Evolutionary conservation across 2,888 invertebrate genomes (phyloP).

Genomic region (Tinea pellionella): DNA sequence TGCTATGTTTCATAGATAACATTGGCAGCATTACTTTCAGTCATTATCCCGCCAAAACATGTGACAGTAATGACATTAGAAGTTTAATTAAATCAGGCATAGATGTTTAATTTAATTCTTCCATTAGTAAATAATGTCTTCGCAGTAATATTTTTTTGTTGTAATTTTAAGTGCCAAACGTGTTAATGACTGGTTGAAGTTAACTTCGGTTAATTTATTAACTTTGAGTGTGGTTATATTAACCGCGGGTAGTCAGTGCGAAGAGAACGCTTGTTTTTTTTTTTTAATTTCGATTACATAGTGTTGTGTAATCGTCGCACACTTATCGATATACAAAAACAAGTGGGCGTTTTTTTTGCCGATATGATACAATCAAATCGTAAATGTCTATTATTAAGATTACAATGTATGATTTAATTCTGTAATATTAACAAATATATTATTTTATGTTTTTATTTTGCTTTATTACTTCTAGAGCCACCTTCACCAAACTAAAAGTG

Average conservation of each 20-base stretch:
- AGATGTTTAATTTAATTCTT: not conserved
- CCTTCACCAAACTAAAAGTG: no score
- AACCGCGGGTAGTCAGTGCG: no score
- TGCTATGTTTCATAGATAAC: not conserved
- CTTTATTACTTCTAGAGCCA: no score
- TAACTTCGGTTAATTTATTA: not conserved
- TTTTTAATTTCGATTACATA: no score
- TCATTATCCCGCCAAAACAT: not conserved
- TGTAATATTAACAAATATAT: slow-evolving; percentile 68
- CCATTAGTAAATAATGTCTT: not conserved
- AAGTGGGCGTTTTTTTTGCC: not conserved
- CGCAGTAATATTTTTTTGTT: not conserved
- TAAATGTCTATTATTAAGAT: slow-evolving; percentile 1
- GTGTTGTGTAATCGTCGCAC: not conserved
- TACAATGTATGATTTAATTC: slow-evolving; percentile 47
- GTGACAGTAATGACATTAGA: not conserved
- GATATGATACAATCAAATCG: not conserved
- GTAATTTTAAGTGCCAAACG: slow-evolving; percentile 3
- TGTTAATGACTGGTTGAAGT: not conserved
- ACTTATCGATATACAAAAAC: not conserved
- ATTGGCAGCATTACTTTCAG: not conserved
- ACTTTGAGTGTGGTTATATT: not conserved
- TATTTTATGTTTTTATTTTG: slow-evolving; percentile 53
- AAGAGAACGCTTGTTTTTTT: no score
- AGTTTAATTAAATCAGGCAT: not conserved